phyloP scores from a whole-genome alignment of 2,888 invertebrate genomes.

The Ochropleura plecta region DNA sequence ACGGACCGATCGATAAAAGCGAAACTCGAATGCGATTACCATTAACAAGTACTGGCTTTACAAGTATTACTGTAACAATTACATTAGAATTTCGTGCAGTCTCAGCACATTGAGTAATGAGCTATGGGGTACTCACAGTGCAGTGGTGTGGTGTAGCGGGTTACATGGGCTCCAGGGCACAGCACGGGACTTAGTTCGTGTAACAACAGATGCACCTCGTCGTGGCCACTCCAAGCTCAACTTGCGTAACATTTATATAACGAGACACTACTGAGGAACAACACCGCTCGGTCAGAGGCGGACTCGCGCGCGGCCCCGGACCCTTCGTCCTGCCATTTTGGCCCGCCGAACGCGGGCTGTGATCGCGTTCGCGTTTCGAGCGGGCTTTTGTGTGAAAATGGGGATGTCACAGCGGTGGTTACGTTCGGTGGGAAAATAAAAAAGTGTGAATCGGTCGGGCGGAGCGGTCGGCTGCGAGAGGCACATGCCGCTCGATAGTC shows the following conservation, averaged over 20 bases:
- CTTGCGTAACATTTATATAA: slow-evolving; percentile 90
- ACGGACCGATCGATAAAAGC: slow-evolving; percentile 82
- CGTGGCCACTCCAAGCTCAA: slow-evolving; percentile 81
- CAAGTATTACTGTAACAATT: slow-evolving; percentile 56
- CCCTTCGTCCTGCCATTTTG: slow-evolving; percentile 86
- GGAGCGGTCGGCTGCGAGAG: slow-evolving; percentile 86
- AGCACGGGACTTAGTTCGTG: slow-evolving; percentile 78
- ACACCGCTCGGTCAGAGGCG: slow-evolving; percentile 77
- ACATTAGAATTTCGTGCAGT: slow-evolving; percentile 19
- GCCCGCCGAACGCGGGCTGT: slow-evolving; percentile 54
- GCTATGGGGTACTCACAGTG: slow-evolving; percentile 79
- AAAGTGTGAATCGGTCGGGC: slow-evolving; percentile 85
- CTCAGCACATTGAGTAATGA: slow-evolving; percentile 12
- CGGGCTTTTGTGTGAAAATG: slow-evolving; percentile 74
- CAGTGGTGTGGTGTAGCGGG: slow-evolving; percentile 72
- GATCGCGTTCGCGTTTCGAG: slow-evolving; percentile 56
- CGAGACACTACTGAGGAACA: slow-evolving; percentile 81
- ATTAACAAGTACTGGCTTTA: slow-evolving; percentile 56
- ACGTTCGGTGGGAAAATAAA: slow-evolving; percentile 86
- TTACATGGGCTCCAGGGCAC: slow-evolving; percentile 83
- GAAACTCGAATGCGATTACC: slow-evolving; percentile 67
- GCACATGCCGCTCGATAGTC: slow-evolving; percentile 89
- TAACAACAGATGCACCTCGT: slow-evolving; percentile 79
- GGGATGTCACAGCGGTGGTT: slow-evolving; percentile 76
- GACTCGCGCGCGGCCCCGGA: slow-evolving; percentile 76